Conservation (phyloP, 30 jellyfish, hydroid and myxozoan species). For the Rhopilema esculentum region DNA sequence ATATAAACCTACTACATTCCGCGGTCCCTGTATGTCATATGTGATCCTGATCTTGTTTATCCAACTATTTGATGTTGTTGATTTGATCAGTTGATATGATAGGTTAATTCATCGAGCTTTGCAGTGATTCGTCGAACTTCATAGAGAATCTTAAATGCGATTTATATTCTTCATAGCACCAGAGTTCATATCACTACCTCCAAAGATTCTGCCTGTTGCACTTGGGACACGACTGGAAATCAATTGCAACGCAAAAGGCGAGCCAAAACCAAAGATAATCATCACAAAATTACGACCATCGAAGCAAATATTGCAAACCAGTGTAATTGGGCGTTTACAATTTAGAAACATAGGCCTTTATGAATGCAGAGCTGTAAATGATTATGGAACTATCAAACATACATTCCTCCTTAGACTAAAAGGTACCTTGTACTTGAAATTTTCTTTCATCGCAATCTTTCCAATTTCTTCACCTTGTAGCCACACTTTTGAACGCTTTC, state of each 20-base stretch:
- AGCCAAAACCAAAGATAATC: constrained; percentile 37
- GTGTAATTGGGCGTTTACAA: background rate
- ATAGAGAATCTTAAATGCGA: background rate
- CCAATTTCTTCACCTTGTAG: background rate
- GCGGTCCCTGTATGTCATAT: too few relatives aligned
- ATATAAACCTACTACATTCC: too few relatives aligned
- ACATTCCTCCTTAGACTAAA: constrained; percentile 13
- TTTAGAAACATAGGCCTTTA: constrained; percentile 6
- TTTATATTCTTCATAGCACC: constrained; percentile 18
- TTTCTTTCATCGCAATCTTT: background rate
- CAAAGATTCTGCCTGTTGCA: background rate
- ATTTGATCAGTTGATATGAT: too few relatives aligned
- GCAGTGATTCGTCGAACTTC: background rate
- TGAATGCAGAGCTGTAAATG: constrained; percentile 47
- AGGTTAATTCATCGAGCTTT: background rate
- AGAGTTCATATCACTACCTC: constrained; percentile 1
- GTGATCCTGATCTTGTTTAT: too few relatives aligned
- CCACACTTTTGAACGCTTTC: too few relatives aligned
- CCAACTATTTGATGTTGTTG: too few relatives aligned
- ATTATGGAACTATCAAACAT: constrained; percentile 10
- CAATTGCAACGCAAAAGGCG: constrained; percentile 37
- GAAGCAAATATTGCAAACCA: background rate
- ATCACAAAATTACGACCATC: constrained; percentile 16
- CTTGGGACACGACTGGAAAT: constrained; percentile 8
- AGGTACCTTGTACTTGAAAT: background rate